Evolutionary conservation across 2,113 vertebrate species (phyloP).

Genomic region (Sporophila hypoxantha): DNA sequence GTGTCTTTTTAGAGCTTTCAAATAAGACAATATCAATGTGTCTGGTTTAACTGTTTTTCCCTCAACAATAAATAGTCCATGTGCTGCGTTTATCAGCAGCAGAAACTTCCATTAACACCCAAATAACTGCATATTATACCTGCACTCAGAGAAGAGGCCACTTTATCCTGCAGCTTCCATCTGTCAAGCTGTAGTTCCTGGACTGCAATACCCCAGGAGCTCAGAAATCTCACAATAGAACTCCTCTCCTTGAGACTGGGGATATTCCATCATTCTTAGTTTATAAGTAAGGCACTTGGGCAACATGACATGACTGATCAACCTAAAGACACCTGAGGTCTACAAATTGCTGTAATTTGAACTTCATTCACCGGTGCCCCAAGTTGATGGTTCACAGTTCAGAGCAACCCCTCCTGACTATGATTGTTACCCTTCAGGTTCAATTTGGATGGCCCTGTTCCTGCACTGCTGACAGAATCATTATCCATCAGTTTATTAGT

Average conservation of each 20-base stretch:
- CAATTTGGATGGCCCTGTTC: neutral
- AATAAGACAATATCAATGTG: neutral
- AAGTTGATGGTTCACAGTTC: neutral
- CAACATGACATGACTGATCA: neutral
- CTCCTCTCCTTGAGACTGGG: neutral
- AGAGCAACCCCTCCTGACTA: neutral
- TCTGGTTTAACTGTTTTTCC: neutral
- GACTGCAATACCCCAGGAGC: neutral
- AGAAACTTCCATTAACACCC: neutral
- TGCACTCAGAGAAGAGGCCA: neutral
- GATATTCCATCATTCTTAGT: neutral
- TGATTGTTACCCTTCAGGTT: neutral
- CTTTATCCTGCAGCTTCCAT: neutral
- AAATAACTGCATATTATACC: neutral
- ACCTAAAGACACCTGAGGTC: neutral
- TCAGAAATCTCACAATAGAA: neutral
- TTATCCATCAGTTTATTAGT: neutral
- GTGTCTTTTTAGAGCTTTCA: neutral
- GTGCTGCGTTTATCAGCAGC: neutral
- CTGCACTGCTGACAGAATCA: neutral
- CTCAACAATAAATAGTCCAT: neutral
- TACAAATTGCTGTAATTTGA: neutral
- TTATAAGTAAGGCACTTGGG: neutral
- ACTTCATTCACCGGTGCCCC: neutral
- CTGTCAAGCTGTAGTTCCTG: neutral